A percentile compares a stretch with the other conserved stretches of the same genome.
Evolutionary conservation across 2,113 vertebrate species (phyloP).

Genomic region (Caloenas nicobarica): DNA sequence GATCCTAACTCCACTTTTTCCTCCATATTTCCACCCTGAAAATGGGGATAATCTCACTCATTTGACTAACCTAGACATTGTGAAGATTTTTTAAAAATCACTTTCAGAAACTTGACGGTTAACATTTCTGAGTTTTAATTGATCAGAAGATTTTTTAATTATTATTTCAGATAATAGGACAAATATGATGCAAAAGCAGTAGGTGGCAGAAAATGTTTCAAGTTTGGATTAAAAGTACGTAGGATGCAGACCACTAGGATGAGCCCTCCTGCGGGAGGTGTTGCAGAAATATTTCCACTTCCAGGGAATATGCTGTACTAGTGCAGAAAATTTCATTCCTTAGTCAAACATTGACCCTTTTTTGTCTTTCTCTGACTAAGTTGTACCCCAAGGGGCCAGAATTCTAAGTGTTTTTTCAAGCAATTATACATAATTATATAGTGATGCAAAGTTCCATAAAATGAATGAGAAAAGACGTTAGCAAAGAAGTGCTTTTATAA

Average conservation of each 20-base stretch:
- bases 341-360: slow-evolving; percentile 17
- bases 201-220: neutral
- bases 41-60: neutral
- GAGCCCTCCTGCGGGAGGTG: neutral
- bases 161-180: neutral
- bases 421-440: slow-evolving; percentile 48
- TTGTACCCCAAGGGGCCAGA: slow-evolving; percentile 17
- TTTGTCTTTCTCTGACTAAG: neutral
- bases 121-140: neutral
- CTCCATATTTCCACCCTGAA: neutral
- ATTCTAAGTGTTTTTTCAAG: slow-evolving; percentile 42
- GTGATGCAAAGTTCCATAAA: slow-evolving; percentile 32
- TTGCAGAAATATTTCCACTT: slow-evolving; percentile 20
- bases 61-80: neutral
- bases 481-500: slow-evolving; percentile 31
- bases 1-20: neutral
- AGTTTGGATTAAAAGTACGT: neutral
- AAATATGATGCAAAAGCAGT: neutral
- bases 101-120: neutral
- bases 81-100: neutral
- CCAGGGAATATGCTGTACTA: neutral
- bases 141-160: neutral
- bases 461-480: slow-evolving; percentile 49
- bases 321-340: neutral
- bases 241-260: neutral